These are phyloP conservation scores for Synergus gifuensis DNA, from an alignment of 2,888 invertebrate species.

Conservation along the genomic window DNA sequence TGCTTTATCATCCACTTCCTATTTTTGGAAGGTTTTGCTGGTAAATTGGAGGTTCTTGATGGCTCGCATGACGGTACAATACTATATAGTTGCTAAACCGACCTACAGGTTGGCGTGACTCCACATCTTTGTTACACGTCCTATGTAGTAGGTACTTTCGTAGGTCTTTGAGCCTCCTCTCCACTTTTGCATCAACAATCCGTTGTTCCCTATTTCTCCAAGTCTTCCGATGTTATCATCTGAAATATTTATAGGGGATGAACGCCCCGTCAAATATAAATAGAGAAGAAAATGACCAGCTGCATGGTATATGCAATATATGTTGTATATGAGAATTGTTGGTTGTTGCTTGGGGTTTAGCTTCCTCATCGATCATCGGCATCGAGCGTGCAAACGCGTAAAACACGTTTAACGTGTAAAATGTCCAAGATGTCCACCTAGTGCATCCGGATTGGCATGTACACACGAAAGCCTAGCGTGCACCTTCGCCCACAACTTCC, in stretches of 20 bases:
- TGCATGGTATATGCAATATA: not conserved
- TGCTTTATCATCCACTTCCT: constrained; percentile 15
- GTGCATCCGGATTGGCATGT: constrained; percentile 35
- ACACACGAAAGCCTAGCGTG: constrained; percentile 36
- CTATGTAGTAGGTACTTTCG: constrained; percentile 17
- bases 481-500: not conserved
- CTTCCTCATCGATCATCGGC: constrained; percentile 32
- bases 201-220: constrained; percentile 18
- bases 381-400: constrained; percentile 30
- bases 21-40: constrained; percentile 10
- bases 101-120: constrained; percentile 71
- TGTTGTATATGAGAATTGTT: not conserved
- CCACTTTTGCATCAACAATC: constrained; percentile 12
- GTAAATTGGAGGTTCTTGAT: constrained; percentile 27
- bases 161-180: constrained; percentile 12
- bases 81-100: constrained; percentile 59
- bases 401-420: constrained; percentile 37
- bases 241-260: constrained; percentile 63
- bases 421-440: constrained; percentile 39
- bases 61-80: constrained; percentile 32
- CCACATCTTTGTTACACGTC: constrained; percentile 54
- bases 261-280: constrained; percentile 63
- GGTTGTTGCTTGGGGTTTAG: constrained; percentile 4
- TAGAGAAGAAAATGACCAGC: constrained; percentile 55
- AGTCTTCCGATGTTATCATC: constrained; percentile 56